phyloP scores from a whole-genome alignment of 1,140 invertebrate genomes.

The Lycorma delicatula region DNA sequence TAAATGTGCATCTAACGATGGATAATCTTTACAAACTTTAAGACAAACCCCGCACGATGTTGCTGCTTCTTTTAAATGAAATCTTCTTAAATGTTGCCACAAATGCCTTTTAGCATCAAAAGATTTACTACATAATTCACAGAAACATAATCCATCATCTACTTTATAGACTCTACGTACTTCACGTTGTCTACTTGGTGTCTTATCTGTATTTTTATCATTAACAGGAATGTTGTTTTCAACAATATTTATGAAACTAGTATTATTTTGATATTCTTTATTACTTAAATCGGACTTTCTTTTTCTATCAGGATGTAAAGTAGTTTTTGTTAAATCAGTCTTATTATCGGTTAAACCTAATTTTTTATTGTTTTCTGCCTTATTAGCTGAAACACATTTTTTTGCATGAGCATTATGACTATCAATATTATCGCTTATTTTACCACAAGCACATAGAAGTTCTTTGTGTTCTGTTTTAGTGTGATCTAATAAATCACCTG shows the following conservation, averaged over 20 bases:
- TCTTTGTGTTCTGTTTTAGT: not conserved
- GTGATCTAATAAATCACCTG: not conserved
- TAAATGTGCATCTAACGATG: constrained; percentile 44
- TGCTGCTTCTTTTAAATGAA: constrained; percentile 47
- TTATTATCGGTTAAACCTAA: not conserved
- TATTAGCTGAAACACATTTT: not conserved
- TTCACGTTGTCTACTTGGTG: constrained; percentile 3
- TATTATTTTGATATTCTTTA: not conserved
- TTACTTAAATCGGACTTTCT: not conserved
- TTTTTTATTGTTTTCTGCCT: not conserved
- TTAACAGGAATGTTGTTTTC: too few relatives aligned
- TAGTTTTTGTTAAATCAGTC: not conserved
- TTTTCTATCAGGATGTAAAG: constrained; percentile 6
- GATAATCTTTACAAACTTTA: constrained; percentile 45
- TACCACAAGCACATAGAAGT: not conserved
- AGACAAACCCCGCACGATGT: constrained; percentile 52
- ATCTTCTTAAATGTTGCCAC: constrained; percentile 53
- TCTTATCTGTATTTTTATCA: not conserved
- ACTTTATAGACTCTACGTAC: constrained; percentile 22
- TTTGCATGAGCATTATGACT: not conserved
- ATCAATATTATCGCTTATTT: constrained; percentile 1
- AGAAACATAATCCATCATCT: constrained; percentile 29
- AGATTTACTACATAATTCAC: constrained; percentile 50
- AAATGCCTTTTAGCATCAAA: constrained; percentile 53
- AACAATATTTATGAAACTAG: too few relatives aligned